Evolutionary conservation across 2,888 invertebrate species (phyloP), one percentile per base, ranked within the genome.

Genomic region (Lumbricus terrestris): DNA sequence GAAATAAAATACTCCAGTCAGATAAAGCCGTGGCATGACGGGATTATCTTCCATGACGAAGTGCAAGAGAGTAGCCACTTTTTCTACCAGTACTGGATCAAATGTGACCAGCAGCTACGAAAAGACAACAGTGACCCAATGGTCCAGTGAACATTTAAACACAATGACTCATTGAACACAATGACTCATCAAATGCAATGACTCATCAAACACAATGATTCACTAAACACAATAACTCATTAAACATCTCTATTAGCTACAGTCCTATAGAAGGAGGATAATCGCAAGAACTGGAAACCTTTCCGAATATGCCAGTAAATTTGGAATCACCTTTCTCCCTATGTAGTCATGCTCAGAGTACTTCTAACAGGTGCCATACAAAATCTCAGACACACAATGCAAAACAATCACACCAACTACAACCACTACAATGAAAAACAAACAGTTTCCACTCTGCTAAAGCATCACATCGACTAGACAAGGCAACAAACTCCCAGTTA

Each of bases 1-100:
- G 95, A 99, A 99, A 96, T 97, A 99, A 95, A 99, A 99, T 38
- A 98, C 97, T 3, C 99, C 99, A 0, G 98, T 98, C 91, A 98
- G 96, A 95, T 99, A 99, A 88, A 99, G 96, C 93, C 98, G 97
- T 0, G 98, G 97, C 94, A 99, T 97, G 94, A 97, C 97, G 0
- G 98, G 98, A 96, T 99, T 99, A 95, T 99, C 99, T 94, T 97
- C 96, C 97, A 98, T 97, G 88, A 98, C 96, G 95, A 94, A 93
- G 91, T 94, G 93, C 91, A 96, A 91, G 34, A 99, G 95, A 2
- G 97, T 97, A 34, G 99, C 98, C 89, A 99, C 98, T 95, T 98
- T 97, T 95, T 99, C 99, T 18, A 99, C 97, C 90, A 99, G 96
- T 42, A 97, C 96, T 0, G 99, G 99, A 95, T 99, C 99, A 95